Percentiles rank a stretch among this genome's conserved stretches.
Evolutionary conservation across 2,888 invertebrate genomes (phyloP).

Genomic region (Flexamia atlantica): DNA sequence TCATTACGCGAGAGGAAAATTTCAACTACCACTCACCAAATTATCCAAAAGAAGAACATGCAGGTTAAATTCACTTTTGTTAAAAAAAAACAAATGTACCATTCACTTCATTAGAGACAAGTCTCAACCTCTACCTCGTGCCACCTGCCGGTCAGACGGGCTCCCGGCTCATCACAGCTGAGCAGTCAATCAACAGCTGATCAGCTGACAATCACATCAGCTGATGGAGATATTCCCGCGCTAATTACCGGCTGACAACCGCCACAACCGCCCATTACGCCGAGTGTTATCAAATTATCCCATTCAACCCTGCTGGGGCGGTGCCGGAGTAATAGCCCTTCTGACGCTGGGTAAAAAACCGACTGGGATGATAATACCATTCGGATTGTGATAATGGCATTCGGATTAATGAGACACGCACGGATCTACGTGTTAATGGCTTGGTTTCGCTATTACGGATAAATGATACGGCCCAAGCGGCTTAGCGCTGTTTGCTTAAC

Average conservation of each 20-base stretch:
- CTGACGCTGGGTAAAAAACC: conserved; percentile 9
- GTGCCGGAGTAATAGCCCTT: neutral
- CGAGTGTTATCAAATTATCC: conserved; percentile 44
- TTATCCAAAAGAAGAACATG: too few relatives aligned
- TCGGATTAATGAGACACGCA: conserved; percentile 13
- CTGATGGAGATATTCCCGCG: conserved; percentile 48
- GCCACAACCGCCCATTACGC: conserved; percentile 39
- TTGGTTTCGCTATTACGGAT: conserved; percentile 24
- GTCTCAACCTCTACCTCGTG: neutral
- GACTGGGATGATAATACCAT: conserved; percentile 31
- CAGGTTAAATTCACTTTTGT: too few relatives aligned
- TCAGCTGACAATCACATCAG: conserved; percentile 36
- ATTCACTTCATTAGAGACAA: neutral
- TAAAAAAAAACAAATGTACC: too few relatives aligned
- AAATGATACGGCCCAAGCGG: neutral
- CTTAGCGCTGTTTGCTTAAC: conserved; percentile 14
- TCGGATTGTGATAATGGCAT: conserved; percentile 17
- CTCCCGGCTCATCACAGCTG: neutral
- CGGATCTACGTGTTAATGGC: conserved; percentile 35
- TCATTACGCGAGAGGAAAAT: too few relatives aligned
- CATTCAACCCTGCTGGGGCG: conserved; percentile 36
- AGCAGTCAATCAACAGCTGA: conserved; percentile 5
- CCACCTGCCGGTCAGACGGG: neutral
- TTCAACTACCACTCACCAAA: too few relatives aligned
- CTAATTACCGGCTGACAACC: conserved; percentile 32